Evolutionary conservation across 2,113 vertebrate species (phyloP).

Genomic region (Heptranchias perlo): DNA sequence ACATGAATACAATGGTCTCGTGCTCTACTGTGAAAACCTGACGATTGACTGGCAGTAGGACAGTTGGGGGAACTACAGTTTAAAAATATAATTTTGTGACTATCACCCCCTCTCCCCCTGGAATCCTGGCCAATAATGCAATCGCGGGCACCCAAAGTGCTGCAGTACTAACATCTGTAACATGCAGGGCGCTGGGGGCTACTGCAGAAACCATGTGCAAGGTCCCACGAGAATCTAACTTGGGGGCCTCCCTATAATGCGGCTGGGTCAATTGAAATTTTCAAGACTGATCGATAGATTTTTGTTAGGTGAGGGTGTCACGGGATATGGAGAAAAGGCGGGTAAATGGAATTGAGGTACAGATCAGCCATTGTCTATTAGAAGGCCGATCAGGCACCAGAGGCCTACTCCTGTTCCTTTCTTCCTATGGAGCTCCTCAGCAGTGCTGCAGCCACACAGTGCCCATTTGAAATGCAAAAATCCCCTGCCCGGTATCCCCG

Average conservation of each 20-base stretch:
- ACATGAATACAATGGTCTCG: not conserved
- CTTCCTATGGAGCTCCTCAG: not conserved
- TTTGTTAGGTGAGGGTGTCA: too few relatives aligned
- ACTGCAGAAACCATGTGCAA: not conserved
- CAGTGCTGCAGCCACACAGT: not conserved
- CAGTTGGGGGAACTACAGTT: too few relatives aligned
- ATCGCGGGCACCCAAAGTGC: too few relatives aligned
- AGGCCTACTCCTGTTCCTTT: not conserved
- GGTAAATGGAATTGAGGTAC: not conserved
- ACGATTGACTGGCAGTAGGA: not conserved
- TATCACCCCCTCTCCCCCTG: too few relatives aligned
- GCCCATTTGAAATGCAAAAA: not conserved
- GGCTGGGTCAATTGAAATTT: not conserved
- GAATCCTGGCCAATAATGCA: not conserved
- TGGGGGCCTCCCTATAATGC: not conserved
- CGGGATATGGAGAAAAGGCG: not conserved
- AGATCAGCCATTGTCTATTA: not conserved
- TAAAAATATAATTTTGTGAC: too few relatives aligned
- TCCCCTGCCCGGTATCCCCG: not conserved
- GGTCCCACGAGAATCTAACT: not conserved
- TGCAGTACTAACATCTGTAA: not conserved
- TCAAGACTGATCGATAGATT: not conserved
- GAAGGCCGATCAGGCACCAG: not conserved
- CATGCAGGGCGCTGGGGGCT: not conserved
- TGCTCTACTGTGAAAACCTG: not conserved